Evolutionary conservation across 1,140 invertebrate species (phyloP).

Genomic region (Nylanderia fulva): DNA sequence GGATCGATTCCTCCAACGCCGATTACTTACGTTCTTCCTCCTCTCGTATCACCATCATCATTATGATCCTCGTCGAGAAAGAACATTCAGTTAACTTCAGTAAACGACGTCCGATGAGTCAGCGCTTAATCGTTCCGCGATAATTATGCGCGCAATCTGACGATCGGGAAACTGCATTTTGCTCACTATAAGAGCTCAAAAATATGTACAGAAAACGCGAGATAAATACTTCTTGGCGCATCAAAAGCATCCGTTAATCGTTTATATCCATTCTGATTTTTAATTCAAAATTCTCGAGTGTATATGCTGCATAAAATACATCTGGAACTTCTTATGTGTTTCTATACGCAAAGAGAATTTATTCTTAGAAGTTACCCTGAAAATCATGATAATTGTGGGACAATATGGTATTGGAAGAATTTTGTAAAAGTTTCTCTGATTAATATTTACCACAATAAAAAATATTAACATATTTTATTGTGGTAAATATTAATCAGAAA

Average conservation of each 20-base stretch:
- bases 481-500: too few relatives aligned
- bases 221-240: neutral
- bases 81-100: neutral
- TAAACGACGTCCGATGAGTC: constrained; percentile 6
- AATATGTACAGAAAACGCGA: neutral
- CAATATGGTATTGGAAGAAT: too few relatives aligned
- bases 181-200: neutral
- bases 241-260: neutral
- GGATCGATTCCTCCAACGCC: constrained; percentile 34
- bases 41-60: neutral
- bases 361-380: too few relatives aligned
- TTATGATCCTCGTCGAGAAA: neutral
- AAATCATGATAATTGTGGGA: too few relatives aligned
- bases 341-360: too few relatives aligned
- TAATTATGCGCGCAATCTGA: constrained; percentile 29
- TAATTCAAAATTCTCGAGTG: neutral
- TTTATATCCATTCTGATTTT: neutral
- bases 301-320: neutral
- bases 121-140: neutral
- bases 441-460: too few relatives aligned
- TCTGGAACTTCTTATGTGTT: too few relatives aligned
- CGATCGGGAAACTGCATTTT: neutral
- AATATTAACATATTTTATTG: too few relatives aligned
- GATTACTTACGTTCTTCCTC: constrained; percentile 21
- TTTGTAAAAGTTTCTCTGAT: too few relatives aligned